Evolutionary conservation across 2,888 invertebrate species (phyloP).

Genomic region (Colletes collaris): DNA sequence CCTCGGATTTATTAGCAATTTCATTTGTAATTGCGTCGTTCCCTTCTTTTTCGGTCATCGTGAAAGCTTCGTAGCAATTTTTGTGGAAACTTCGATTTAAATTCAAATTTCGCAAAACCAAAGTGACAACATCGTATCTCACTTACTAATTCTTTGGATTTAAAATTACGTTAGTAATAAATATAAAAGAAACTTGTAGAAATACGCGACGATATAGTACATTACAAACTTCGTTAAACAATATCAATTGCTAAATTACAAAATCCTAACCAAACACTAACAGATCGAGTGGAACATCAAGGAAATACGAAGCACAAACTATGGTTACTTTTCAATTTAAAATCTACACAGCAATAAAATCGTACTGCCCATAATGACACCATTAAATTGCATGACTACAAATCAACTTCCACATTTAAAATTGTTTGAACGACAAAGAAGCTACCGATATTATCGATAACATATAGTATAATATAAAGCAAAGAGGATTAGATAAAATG

Average conservation of each 20-base stretch:
- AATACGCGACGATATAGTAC: no score
- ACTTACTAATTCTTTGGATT: neutral
- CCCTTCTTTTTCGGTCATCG: conserved; percentile 42
- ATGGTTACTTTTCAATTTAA: neutral
- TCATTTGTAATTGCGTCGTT: conserved; percentile 14
- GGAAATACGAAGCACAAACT: neutral
- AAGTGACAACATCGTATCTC: neutral
- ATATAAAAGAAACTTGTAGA: neutral
- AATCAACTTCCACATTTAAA: neutral
- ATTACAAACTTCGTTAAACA: no score
- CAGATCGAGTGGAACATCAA: neutral
- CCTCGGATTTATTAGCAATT: conserved; percentile 46
- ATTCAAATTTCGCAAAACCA: neutral
- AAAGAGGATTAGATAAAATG: no score
- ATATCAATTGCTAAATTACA: neutral
- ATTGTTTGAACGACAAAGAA: no score
- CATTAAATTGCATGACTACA: neutral
- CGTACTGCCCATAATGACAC: neutral
- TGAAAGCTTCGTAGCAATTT: neutral
- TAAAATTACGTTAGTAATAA: neutral
- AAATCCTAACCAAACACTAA: conserved; percentile 3
- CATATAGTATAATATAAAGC: no score
- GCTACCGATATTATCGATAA: no score
- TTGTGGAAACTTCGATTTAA: neutral
- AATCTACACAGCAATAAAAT: neutral